Conservation (phyloP, 2,113 vertebrate genomes). For the Scopus umbretta region DNA sequence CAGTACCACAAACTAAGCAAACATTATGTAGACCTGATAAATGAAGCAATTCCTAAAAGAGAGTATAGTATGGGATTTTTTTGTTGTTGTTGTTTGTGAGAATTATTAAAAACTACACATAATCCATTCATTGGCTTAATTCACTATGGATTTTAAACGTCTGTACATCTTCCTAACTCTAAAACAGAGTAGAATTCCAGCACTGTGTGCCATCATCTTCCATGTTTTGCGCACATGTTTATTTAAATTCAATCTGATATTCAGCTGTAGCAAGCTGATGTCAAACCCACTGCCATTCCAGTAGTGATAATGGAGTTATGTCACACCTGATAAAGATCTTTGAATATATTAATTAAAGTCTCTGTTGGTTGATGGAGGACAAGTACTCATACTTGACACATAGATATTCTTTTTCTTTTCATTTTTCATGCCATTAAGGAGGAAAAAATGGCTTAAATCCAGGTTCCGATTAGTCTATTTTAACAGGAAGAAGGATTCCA, state of each 20-base stretch:
- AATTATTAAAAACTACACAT: background rate
- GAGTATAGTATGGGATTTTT: background rate
- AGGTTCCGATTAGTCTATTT: background rate
- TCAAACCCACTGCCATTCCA: background rate
- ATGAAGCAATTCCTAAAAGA: background rate
- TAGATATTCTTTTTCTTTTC: background rate
- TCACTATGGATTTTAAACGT: background rate
- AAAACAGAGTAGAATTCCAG: background rate
- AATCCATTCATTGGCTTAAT: background rate
- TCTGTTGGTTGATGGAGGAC: background rate
- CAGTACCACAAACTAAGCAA: background rate
- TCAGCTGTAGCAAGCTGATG: background rate
- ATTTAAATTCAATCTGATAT: background rate
- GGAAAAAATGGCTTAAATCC: background rate
- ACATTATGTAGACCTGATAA: background rate
- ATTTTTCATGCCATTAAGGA: background rate
- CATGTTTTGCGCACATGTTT: background rate
- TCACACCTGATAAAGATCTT: background rate
- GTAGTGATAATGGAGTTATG: background rate
- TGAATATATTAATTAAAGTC: background rate
- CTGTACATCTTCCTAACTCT: background rate
- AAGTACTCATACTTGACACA: background rate
- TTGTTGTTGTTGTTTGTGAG: background rate
- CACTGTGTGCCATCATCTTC: background rate
- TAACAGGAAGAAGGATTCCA: background rate